Conservation (phyloP, 2,113 vertebrate species). For the Odontesthes bonariensis region DNA sequence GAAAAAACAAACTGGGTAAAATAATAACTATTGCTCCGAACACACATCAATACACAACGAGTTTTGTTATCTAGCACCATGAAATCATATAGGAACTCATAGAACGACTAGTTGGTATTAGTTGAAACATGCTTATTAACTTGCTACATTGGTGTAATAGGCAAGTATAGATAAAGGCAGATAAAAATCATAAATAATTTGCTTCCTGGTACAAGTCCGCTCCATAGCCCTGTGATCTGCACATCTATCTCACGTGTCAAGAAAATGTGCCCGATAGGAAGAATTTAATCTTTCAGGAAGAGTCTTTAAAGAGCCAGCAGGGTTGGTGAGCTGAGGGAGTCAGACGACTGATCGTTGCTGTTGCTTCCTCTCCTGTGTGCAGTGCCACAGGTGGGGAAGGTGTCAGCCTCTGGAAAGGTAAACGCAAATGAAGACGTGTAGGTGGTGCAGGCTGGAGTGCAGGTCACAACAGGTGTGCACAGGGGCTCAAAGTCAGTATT, state of each 20-base stretch:
- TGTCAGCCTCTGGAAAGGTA: constrained; percentile 91
- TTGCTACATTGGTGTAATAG: constrained; percentile 95
- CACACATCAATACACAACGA: constrained; percentile 87
- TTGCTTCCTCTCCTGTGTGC: constrained; percentile 91
- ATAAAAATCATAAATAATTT: constrained; percentile 59
- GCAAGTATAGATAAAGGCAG: constrained; percentile 80
- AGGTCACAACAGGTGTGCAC: constrained; percentile 95
- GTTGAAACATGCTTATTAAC: constrained; percentile 90
- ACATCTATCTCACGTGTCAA: constrained; percentile 43
- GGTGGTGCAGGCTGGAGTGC: constrained; percentile 91
- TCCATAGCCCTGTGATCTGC: constrained; percentile 78
- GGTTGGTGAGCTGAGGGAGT: constrained; percentile 96
- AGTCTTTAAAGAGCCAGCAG: constrained; percentile 83
- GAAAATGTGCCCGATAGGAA: constrained; percentile 63
- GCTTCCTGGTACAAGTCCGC: constrained; percentile 68
- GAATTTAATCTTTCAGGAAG: constrained; percentile 41
- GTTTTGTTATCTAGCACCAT: constrained; percentile 91
- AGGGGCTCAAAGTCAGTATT: constrained; percentile 91
- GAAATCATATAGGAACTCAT: constrained; percentile 72
- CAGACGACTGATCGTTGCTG: constrained; percentile 95
- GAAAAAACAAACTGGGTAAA: constrained; percentile 70
- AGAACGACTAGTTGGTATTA: constrained; percentile 83
- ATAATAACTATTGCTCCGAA: constrained; percentile 89
- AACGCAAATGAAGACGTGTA: constrained; percentile 95
- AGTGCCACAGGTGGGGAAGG: constrained; percentile 88